These are phyloP conservation scores for Ramazzottius varieornatus DNA, from an alignment of 2,888 invertebrate species.

Conservation along the genomic window DNA sequence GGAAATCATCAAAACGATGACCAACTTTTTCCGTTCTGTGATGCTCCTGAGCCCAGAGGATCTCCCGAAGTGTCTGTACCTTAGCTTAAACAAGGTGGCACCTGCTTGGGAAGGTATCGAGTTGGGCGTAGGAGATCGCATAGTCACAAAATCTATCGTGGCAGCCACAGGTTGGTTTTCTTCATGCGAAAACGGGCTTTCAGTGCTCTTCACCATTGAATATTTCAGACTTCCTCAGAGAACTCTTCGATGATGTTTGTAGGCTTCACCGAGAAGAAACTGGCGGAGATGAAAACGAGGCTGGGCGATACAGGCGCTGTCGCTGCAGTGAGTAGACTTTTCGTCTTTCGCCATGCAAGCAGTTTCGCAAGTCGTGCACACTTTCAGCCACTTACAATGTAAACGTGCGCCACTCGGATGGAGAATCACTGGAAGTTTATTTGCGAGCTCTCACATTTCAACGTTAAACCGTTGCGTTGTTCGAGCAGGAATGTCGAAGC, in stretches of 20 bases:
- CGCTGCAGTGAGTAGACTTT: conserved; percentile 36
- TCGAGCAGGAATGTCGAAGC: conserved; percentile 21
- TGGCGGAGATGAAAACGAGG: conserved; percentile 40
- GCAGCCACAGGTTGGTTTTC: conserved; percentile 41
- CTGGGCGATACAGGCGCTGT: conserved; percentile 70
- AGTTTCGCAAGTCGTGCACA: no score
- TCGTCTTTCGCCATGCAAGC: not conserved
- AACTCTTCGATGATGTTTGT: conserved; percentile 8
- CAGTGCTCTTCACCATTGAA: no score
- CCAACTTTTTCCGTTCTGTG: conserved; percentile 74
- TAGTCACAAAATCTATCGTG: conserved; percentile 74
- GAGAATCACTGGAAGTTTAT: no score
- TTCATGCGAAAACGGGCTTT: no score
- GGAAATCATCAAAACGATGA: conserved; percentile 64
- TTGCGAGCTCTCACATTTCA: not conserved
- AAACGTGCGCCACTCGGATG: no score
- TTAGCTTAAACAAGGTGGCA: conserved; percentile 80
- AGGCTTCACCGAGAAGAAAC: conserved; percentile 44
- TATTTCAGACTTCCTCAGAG: conserved; percentile 8
- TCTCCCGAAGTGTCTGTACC: conserved; percentile 59
- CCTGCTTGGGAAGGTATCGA: conserved; percentile 84
- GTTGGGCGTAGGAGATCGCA: conserved; percentile 76
- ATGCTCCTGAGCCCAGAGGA: conserved; percentile 65
- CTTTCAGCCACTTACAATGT: no score
- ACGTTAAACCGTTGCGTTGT: no score